phyloP scores from a whole-genome alignment of 2,888 invertebrate genomes.

The Orthosia gothica region DNA sequence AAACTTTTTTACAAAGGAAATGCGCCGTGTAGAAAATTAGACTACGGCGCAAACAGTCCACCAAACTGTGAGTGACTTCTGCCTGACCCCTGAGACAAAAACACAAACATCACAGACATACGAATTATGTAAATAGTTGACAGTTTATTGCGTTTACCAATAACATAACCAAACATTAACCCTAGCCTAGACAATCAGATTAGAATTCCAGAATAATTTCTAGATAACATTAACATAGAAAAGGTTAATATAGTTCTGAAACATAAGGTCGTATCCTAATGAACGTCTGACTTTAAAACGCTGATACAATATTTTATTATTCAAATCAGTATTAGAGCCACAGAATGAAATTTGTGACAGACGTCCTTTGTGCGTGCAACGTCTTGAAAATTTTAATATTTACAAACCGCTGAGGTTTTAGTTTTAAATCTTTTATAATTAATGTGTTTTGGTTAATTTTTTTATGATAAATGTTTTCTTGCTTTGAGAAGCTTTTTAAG shows the following conservation, averaged over 20 bases:
- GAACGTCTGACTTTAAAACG: conserved; percentile 36
- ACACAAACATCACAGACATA: not conserved
- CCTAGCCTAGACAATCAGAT: conserved; percentile 37
- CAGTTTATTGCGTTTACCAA: conserved; percentile 27
- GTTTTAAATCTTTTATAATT: conserved; percentile 42
- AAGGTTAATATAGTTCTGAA: conserved; percentile 37
- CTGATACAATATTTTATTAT: conserved; percentile 36
- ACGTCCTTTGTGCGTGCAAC: conserved; percentile 13
- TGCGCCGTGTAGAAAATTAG: not conserved
- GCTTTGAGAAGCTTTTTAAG: not conserved
- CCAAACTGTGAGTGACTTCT: conserved; percentile 6
- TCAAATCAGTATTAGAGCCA: conserved; percentile 19
- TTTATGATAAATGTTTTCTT: not conserved
- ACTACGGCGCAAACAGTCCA: not conserved
- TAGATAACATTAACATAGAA: conserved; percentile 42
- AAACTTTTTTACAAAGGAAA: too few species aligned
- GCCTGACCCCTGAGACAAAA: not conserved
- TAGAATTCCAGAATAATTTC: conserved; percentile 55
- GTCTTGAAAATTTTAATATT: conserved; percentile 45
- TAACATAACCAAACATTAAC: conserved; percentile 13
- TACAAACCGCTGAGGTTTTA: conserved; percentile 22
- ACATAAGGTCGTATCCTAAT: conserved; percentile 35
- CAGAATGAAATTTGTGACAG: conserved; percentile 38
- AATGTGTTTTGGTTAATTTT: conserved; percentile 22
- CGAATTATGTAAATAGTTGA: not conserved